Percentiles rank a stretch among this genome's conserved stretches.
Evolutionary conservation across 2,113 vertebrate genomes (phyloP).

Genomic region (Microcebus jonahi): DNA sequence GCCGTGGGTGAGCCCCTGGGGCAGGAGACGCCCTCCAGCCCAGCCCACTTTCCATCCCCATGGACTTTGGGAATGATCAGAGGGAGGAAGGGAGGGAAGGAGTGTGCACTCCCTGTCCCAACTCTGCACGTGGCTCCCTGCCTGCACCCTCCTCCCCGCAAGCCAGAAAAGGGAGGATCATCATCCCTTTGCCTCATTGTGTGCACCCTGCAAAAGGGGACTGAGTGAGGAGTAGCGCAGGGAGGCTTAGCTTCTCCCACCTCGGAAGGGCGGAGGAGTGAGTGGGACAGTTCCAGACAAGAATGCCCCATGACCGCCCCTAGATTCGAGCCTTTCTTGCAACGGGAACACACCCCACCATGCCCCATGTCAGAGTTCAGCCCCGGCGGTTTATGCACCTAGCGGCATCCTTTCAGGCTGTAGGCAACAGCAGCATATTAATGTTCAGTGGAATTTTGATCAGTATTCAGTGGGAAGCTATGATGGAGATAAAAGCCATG

Average conservation of each 20-base stretch:
- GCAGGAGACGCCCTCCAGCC: neutral
- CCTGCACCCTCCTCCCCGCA: neutral
- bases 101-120: accelerated
- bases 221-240: neutral
- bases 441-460: neutral
- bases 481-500: neutral
- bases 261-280: neutral
- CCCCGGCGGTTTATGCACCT: neutral
- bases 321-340: neutral
- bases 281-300: too few relatives aligned
- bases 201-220: neutral
- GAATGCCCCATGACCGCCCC: accelerated
- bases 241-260: too few relatives aligned
- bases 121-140: neutral
- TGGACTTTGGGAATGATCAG: neutral
- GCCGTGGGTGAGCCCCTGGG: conserved; percentile 10
- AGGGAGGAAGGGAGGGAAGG: too few relatives aligned
- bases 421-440: neutral
- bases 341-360: neutral
- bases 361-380: accelerated
- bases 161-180: neutral
- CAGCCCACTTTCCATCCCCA: neutral
- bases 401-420: neutral
- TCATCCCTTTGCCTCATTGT: neutral
- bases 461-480: neutral